A percentile compares a stretch with the other conserved stretches of the same genome.
phyloP scores from a whole-genome alignment of 2,113 vertebrate species.

The Chunga burmeisteri region DNA sequence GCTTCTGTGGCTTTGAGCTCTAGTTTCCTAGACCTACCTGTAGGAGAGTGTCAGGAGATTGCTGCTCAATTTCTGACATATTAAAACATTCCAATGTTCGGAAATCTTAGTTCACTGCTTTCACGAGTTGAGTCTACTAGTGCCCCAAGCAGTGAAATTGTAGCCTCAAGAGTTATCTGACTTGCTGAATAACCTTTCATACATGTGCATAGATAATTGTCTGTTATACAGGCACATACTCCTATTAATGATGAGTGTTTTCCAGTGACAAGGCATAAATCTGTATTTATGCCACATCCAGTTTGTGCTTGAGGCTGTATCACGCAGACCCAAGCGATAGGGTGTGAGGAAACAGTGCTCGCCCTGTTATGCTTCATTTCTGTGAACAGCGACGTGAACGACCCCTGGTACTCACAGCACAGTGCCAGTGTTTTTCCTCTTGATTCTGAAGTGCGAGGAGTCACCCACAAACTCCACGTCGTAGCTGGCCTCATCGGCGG shows the following conservation, averaged over 20 bases:
- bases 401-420: conserved; percentile 38
- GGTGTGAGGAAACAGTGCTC: not conserved
- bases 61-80: not conserved
- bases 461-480: not conserved
- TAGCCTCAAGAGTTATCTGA: not conserved
- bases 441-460: not conserved
- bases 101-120: not conserved
- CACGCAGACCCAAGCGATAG: not conserved
- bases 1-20: not conserved
- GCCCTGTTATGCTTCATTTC: not conserved
- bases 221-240: not conserved
- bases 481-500: not conserved
- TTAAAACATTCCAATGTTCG: not conserved
- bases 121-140: not conserved
- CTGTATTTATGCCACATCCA: not conserved
- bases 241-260: not conserved
- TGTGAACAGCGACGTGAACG: accelerated
- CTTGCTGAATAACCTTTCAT: not conserved
- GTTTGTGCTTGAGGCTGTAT: not conserved
- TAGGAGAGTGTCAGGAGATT: not conserved
- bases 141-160: accelerated
- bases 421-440: conserved; percentile 37
- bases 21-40: not conserved
- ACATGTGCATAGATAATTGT: not conserved
- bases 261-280: not conserved